Evolutionary conservation across 2,113 vertebrate species (phyloP), one percentile per base, ranked within the genome.

Genomic region (Microcebus lehilahytsara): DNA sequence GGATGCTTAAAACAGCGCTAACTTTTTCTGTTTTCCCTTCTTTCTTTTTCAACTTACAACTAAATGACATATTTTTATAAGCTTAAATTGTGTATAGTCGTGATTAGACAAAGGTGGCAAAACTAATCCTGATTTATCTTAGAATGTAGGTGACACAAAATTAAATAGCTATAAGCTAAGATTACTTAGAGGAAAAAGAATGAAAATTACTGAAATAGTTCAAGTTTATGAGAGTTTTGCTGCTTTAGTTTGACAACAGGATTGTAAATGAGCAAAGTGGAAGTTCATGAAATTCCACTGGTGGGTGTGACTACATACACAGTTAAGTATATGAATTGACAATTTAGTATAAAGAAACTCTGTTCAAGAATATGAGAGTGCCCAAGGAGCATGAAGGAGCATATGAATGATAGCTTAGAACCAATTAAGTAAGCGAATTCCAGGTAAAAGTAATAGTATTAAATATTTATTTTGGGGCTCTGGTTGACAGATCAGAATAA

Each of bases 201-300:
- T 71, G 25, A 56, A 89, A 93, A 87, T 89, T 96, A 51, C 56
- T 49, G 69, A 91, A 89, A 30, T 93, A 72, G 56, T 89, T 56
- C 78, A 80, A 46, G 78, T 85, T 85, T 42, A 25, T 75, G 96
- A 37, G 78, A 90, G 30, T 75, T 80, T 80, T 88, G 58, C 88
- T 84, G 53, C 56, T 94, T 88, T 30, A 92, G 14, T 22, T 94
- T 93, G 87, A 85, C 3, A 89, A 46, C 19, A 84, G 53, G 62
- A 12, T 96, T 93, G 6, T 93, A 93, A 88, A n/a, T 89, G 83
- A 81, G 14, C 30, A 32, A 69, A 74, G 74, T 64, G 56, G 56
- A 37, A 88, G 23, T 40, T 62, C 32, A 27, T 72, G 56, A 90
- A 94, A 51, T 74, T 92, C 40, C 49, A 9, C 40, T 75, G 23